Evolutionary conservation across 2,113 vertebrate species (phyloP).

Genomic region (Cisticola juncidis): DNA sequence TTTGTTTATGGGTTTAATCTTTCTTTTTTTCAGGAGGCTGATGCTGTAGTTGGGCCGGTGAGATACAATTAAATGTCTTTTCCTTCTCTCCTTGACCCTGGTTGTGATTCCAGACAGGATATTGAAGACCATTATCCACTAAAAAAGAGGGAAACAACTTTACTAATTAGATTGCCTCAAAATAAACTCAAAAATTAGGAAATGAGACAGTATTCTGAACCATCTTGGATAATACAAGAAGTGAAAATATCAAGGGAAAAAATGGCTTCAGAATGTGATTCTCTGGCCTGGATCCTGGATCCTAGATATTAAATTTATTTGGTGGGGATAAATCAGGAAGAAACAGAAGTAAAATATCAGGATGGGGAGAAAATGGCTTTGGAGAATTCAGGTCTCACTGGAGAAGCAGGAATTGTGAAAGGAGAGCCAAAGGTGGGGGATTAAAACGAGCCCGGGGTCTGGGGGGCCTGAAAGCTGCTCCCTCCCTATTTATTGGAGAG

Average conservation of each 20-base stretch:
- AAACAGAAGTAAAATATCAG: background rate
- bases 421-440: background rate
- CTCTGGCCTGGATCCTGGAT: background rate
- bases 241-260: background rate
- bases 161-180: background rate
- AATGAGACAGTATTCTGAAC: background rate
- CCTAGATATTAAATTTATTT: background rate
- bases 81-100: background rate
- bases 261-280: background rate
- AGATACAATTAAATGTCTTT: background rate
- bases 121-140: rapidly evolving
- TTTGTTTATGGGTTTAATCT: background rate
- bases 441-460: background rate
- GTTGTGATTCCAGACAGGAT: background rate
- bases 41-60: background rate
- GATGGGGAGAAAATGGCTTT: background rate
- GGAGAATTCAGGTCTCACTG: background rate
- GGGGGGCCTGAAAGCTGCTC: background rate
- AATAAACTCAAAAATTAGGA: background rate
- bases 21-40: background rate
- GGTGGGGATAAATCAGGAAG: background rate
- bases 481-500: background rate
- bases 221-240: background rate
- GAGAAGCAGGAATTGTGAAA: background rate
- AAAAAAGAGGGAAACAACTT: background rate